A percentile compares a stretch with the other conserved stretches of the same genome.
Conservation (phyloP, 2,888 invertebrate genomes). For the Himalopsyche tibetana region DNA sequence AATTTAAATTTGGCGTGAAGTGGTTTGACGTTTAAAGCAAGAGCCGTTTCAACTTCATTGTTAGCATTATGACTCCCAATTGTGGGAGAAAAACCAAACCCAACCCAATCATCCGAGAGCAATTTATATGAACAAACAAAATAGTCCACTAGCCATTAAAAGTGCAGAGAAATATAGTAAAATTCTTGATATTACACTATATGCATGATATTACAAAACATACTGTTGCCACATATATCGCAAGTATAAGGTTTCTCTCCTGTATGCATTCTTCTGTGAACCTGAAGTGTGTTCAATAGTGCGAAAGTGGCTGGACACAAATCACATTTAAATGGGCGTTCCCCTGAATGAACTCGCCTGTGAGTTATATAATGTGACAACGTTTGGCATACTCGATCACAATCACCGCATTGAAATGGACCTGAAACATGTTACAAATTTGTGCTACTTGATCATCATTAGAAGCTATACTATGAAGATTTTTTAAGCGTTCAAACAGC, state of each 20-base stretch:
- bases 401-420: constrained; percentile 32
- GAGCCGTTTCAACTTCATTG: too few relatives aligned
- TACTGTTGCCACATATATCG: constrained; percentile 43
- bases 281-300: background rate
- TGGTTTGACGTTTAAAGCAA: too few relatives aligned
- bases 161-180: background rate
- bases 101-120: background rate
- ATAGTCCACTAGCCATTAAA: background rate
- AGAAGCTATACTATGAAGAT: too few relatives aligned
- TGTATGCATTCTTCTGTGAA: constrained; percentile 32
- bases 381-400: constrained; percentile 27
- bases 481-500: too few relatives aligned
- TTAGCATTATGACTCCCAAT: too few relatives aligned
- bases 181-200: background rate
- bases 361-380: constrained; percentile 43
- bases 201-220: background rate
- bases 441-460: too few relatives aligned
- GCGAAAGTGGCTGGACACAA: constrained; percentile 23
- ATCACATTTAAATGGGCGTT: constrained; percentile 36
- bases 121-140: background rate
- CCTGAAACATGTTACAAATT: background rate
- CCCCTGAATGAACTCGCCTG: constrained; percentile 41
- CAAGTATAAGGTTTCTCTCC: constrained; percentile 41
- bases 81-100: background rate
- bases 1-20: too few relatives aligned